Evolutionary conservation across 2,797 vertebrate species (phyloP).

Genomic region (Pristis pectinata): DNA sequence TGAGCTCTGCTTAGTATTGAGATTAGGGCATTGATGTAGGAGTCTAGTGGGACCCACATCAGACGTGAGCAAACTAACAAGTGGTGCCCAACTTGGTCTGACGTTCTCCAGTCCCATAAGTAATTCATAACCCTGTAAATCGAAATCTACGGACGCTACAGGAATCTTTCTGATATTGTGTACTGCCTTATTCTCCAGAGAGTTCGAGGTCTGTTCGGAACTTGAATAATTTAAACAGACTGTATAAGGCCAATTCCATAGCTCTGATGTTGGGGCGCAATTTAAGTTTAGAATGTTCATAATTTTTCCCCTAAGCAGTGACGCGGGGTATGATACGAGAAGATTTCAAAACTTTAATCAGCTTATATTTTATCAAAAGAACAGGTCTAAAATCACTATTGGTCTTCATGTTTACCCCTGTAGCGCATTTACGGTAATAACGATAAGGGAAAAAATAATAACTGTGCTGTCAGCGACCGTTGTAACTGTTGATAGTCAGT

Average conservation of each 20-base stretch:
- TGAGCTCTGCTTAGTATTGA: slow-evolving; percentile 47
- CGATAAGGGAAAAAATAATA: not conserved
- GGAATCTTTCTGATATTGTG: slow-evolving; percentile 15
- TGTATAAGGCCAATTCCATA: not conserved
- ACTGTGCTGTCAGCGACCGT: not conserved
- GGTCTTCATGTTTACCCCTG: not conserved
- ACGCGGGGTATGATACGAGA: not conserved
- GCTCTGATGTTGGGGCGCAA: not conserved
- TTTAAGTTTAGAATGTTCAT: not conserved
- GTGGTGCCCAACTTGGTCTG: slow-evolving; percentile 44
- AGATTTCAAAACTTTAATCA: not conserved
- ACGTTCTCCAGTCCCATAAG: slow-evolving; percentile 36
- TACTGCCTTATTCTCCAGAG: not conserved
- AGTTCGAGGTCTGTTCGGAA: not conserved
- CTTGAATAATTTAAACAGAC: not conserved
- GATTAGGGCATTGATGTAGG: slow-evolving; percentile 42
- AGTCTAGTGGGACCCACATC: slow-evolving; percentile 43
- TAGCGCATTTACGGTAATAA: not conserved
- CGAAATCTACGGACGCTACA: slow-evolving; percentile 3
- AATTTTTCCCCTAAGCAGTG: not conserved
- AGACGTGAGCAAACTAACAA: slow-evolving; percentile 46
- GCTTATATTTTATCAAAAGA: not conserved
- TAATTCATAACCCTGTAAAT: slow-evolving; percentile 31
- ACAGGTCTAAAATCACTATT: not conserved
- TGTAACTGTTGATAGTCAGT: not conserved